Conservation (phyloP, 1,140 invertebrate species). For the Grapholita molesta region DNA sequence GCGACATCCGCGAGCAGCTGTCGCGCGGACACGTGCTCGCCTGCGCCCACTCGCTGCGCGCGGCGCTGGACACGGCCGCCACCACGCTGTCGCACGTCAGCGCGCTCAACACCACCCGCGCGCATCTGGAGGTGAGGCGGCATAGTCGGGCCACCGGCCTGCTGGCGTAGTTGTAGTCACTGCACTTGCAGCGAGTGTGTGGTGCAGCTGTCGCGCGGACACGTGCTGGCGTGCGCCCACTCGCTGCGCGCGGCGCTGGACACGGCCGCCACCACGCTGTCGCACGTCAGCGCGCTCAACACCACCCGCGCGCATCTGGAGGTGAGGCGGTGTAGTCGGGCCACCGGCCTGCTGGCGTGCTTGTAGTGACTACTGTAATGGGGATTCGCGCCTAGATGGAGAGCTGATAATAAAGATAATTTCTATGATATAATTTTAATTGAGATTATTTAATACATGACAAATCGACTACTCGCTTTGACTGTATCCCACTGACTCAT, state of each 20-base stretch:
- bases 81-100: conserved; percentile 88
- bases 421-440: too few species aligned
- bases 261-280: not conserved
- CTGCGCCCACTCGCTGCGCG: conserved; percentile 89
- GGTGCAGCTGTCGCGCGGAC: conserved; percentile 84
- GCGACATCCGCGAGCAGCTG: conserved; percentile 84
- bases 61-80: conserved; percentile 83
- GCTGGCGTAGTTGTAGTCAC: too few species aligned
- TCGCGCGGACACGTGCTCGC: conserved; percentile 90
- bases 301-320: conserved; percentile 42
- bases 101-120: conserved; percentile 86
- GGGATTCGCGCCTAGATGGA: too few species aligned
- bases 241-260: conserved; percentile 84
- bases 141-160: too few species aligned
- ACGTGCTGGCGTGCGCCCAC: conserved; percentile 93
- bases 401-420: too few species aligned
- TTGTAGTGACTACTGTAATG: too few species aligned
- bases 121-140: conserved; percentile 47
- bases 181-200: conserved; percentile 86
- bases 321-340: conserved; percentile 23
- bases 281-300: not conserved
- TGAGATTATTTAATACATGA: too few species aligned
- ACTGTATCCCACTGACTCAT: too few species aligned
- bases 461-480: too few species aligned
- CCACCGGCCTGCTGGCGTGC: too few species aligned